Evolutionary conservation across 2,888 invertebrate species (phyloP).

Genomic region (Adineta ricciae): DNA sequence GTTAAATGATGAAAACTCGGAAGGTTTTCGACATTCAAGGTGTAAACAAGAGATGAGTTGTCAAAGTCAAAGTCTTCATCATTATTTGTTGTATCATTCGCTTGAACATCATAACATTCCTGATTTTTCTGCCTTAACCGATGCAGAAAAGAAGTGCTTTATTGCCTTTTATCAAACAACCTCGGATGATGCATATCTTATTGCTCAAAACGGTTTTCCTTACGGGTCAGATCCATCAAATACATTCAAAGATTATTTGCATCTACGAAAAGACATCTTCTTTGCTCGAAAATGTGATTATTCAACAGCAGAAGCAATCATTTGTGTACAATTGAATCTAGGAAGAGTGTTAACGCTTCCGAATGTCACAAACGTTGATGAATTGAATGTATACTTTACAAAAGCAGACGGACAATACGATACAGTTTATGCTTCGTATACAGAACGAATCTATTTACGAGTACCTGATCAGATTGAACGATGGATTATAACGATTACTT

Average conservation of each 20-base stretch:
- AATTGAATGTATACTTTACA: not conserved
- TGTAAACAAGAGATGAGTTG: not conserved
- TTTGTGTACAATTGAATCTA: not conserved
- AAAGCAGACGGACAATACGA: not conserved
- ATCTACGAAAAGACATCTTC: not conserved
- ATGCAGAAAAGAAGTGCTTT: not conserved
- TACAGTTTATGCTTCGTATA: not conserved
- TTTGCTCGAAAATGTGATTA: not conserved
- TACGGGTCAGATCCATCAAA: not conserved
- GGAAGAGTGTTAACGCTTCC: not conserved
- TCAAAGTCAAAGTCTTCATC: not conserved
- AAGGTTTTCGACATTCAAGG: not conserved
- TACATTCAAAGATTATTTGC: not conserved
- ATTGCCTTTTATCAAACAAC: not conserved
- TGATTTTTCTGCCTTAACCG: not conserved
- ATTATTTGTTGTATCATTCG: slow-evolving; percentile 11
- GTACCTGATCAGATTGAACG: not conserved
- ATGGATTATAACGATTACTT: not conserved
- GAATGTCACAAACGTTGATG: no score
- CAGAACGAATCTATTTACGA: not conserved
- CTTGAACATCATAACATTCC: not conserved
- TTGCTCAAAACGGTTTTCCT: not conserved
- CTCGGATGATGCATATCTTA: not conserved
- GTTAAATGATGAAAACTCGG: not conserved
- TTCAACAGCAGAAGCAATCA: not conserved